Base-by-base conservation (phyloP, 1,140 invertebrate species). In the Laupala kohalensis region DNA sequence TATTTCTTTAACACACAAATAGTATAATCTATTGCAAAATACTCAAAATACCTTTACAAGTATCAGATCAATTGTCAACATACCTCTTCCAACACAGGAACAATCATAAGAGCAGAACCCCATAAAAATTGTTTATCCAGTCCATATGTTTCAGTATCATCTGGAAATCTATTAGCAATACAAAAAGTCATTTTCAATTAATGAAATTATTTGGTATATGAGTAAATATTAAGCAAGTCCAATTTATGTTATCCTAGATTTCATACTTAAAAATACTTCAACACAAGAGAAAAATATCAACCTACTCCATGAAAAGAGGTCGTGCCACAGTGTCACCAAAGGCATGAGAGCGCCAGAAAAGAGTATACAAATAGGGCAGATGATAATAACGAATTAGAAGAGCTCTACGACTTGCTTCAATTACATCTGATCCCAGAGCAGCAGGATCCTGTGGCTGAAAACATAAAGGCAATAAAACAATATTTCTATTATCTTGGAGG, bases 61-160 rank as follows among this genome's bases (percentile, higher is more conserved):
- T n/a, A n/a, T n/a, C n/a, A n/a, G n/a, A n/a, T n/a, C n/a, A n/a
- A n/a, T n/a, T n/a, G n/a, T n/a, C n/a, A n/a, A 74, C 73, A 78
- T 78, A 87, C 88, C 77, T 89, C 81, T 74, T 88, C 81, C 70
- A 94, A 79, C 64, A 93, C 88, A 13, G 93, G 92, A 25, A 87
- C 80, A 64, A 96, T 87, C 82, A 95, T 86, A 2, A 96, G 74
- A 66, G 84, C 81, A 15, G 85, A 80, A 23, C 93, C 93, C 85
- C 93, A 90, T 75, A 95, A 80, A 79, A 95, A 95, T 79, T 94
- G 90, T 2, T 84, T 82, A 78, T 95, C 92, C 66, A 95, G 87
- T 24, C 80, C 78, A 76, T 89, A 90, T 0, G 92, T 92, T 5
- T 79, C 79, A 13, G 75, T 75, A 78, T 96, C 90, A 9, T 83